phyloP scores from a whole-genome alignment of 2,888 invertebrate genomes.

The Andrena marginata region DNA sequence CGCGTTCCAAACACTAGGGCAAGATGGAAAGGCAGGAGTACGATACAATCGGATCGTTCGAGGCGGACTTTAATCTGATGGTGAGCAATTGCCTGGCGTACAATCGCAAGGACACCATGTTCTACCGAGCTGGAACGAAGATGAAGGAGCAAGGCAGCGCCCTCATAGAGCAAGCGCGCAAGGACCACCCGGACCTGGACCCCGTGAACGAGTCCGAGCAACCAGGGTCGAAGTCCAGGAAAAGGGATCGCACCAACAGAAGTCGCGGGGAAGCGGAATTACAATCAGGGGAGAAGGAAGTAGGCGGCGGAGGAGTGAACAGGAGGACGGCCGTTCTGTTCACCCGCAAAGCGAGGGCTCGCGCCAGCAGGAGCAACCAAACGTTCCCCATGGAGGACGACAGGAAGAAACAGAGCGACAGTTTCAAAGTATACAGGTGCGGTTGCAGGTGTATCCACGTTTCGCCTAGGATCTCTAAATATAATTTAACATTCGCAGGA shows the following conservation, averaged over 20 bases:
- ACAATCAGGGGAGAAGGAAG: conserved; percentile 78
- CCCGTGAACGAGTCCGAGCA: conserved; percentile 63
- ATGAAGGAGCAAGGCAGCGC: conserved; percentile 95
- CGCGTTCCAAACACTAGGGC: conserved; percentile 69
- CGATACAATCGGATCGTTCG: conserved; percentile 91
- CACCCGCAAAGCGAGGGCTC: conserved; percentile 89
- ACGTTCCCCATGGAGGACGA: conserved; percentile 70
- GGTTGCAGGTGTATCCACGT: not conserved
- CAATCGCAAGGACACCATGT: conserved; percentile 97
- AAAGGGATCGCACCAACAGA: conserved; percentile 80
- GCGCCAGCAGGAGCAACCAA: conserved; percentile 85
- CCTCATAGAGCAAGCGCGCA: conserved; percentile 92
- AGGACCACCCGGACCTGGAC: conserved; percentile 87
- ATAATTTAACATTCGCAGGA: conserved; percentile 67
- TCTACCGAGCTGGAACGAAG: conserved; percentile 95
- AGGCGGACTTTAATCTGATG: conserved; percentile 97
- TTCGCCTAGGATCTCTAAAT: not conserved
- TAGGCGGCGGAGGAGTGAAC: conserved; percentile 86
- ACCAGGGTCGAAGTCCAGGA: conserved; percentile 75
- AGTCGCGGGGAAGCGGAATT: conserved; percentile 77
- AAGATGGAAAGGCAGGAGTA: conserved; percentile 91
- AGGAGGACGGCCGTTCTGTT: conserved; percentile 92
- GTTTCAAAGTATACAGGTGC: conserved; percentile 82
- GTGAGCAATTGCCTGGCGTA: conserved; percentile 97
- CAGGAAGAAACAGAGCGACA: conserved; percentile 82